phyloP scores from a whole-genome alignment of 1,140 invertebrate species.

The Yoshiicerus persimilis region DNA sequence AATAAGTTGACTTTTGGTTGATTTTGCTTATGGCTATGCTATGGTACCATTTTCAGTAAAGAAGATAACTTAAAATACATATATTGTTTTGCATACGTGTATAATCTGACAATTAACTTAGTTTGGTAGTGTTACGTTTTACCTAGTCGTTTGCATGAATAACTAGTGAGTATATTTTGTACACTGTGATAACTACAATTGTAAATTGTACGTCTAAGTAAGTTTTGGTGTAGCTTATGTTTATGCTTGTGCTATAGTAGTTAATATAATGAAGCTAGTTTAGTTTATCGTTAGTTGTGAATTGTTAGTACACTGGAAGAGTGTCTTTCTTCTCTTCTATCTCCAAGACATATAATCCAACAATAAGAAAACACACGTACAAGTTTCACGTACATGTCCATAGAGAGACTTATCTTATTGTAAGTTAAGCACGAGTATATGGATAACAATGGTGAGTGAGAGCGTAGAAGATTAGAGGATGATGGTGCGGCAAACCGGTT shows the following conservation, averaged over 20 bases:
- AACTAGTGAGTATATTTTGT: neutral
- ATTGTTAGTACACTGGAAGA: neutral
- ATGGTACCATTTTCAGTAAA: neutral
- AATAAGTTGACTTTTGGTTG: neutral
- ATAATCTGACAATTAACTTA: neutral
- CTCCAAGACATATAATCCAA: neutral
- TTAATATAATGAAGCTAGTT: neutral
- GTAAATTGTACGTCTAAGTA: neutral
- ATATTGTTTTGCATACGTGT: neutral
- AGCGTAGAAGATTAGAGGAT: conserved; percentile 16
- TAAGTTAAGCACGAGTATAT: neutral
- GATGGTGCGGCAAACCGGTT: conserved; percentile 24
- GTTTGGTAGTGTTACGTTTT: neutral
- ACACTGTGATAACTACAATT: too few species aligned
- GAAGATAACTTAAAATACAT: too few species aligned
- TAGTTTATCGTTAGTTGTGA: neutral
- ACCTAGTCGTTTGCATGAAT: neutral
- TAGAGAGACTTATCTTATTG: neutral
- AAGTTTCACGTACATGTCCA: neutral
- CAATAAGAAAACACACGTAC: neutral
- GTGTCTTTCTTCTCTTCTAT: neutral
- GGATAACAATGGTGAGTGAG: conserved; percentile 8
- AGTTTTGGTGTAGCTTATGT: neutral
- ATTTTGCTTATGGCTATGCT: neutral
- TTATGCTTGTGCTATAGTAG: too few species aligned